phyloP scores from a whole-genome alignment of 2,888 invertebrate species.

The Erynnis tages region DNA sequence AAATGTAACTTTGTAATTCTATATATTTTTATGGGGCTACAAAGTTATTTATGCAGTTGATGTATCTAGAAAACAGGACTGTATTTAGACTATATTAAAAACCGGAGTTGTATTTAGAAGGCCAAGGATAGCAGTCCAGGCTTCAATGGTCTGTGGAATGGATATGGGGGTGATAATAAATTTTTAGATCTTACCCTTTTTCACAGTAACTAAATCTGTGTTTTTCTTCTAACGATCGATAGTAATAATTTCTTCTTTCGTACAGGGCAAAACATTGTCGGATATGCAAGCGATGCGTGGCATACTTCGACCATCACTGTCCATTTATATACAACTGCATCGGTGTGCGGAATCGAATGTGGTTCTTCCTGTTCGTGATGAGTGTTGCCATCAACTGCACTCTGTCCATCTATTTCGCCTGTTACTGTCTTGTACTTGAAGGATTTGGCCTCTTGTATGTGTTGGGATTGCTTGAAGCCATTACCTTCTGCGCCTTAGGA shows the following conservation, averaged over 20 bases:
- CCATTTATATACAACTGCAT: slow-evolving; percentile 98
- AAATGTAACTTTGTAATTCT: too few relatives aligned
- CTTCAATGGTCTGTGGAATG: too few relatives aligned
- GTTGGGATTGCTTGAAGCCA: slow-evolving; percentile 90
- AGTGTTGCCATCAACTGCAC: slow-evolving; percentile 94
- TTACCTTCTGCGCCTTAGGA: slow-evolving; percentile 92
- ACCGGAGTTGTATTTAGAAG: too few relatives aligned
- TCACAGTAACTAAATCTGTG: too few relatives aligned
- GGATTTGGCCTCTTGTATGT: slow-evolving; percentile 92
- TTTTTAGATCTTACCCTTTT: too few relatives aligned
- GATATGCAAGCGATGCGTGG: slow-evolving; percentile 93
- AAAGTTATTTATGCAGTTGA: too few relatives aligned
- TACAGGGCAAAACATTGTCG: slow-evolving; percentile 92
- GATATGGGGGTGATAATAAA: too few relatives aligned
- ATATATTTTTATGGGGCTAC: too few relatives aligned
- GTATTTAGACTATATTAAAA: too few relatives aligned
- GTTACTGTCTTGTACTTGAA: slow-evolving; percentile 91
- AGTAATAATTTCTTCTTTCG: slow-evolving; percentile 7
- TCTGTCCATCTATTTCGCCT: slow-evolving; percentile 93
- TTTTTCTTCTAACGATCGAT: too few relatives aligned
- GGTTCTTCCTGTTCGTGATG: slow-evolving; percentile 95
- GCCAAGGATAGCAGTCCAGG: too few relatives aligned
- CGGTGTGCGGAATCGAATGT: slow-evolving; percentile 94
- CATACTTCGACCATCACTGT: slow-evolving; percentile 96
- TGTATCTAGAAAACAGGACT: too few relatives aligned